Evolutionary conservation across 2,113 vertebrate species (phyloP).

Genomic region (Circaetus gallicus): DNA sequence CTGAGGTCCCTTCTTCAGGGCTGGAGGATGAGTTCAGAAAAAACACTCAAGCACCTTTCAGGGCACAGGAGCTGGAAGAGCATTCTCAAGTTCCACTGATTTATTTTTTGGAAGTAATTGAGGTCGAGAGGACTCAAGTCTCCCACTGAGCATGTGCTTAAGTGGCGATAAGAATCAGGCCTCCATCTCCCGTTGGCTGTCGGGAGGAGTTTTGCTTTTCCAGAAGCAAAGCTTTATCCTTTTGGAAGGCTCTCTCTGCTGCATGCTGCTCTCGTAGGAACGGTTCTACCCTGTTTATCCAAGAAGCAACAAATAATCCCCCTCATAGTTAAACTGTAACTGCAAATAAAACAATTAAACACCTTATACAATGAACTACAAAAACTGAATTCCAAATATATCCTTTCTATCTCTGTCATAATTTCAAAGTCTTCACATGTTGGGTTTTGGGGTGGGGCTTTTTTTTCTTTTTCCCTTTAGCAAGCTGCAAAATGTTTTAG

Average conservation of each 20-base stretch:
- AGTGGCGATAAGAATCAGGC: not conserved
- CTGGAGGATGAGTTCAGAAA: not conserved
- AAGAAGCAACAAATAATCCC: not conserved
- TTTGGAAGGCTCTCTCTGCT: not conserved
- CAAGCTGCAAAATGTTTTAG: not conserved
- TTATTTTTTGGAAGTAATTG: not conserved
- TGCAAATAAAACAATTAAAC: not conserved
- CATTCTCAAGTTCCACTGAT: too few species aligned
- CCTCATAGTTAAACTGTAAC: not conserved
- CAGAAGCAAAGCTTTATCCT: not conserved
- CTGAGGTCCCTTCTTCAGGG: not conserved
- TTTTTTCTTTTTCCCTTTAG: not conserved
- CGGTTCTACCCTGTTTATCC: rapidly evolving
- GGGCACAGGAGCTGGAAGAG: not conserved
- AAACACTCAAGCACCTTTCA: rapidly evolving
- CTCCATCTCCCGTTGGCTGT: not conserved
- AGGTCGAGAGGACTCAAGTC: not conserved
- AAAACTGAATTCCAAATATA: not conserved
- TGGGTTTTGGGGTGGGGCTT: not conserved
- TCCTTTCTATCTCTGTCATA: not conserved
- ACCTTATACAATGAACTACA: not conserved
- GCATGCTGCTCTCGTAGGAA: not conserved
- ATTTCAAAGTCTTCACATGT: not conserved
- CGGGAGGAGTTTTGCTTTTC: not conserved
- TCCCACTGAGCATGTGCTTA: not conserved